Evolutionary conservation across 2,797 vertebrate genomes (phyloP).

Genomic region (Dipus sagitta): DNA sequence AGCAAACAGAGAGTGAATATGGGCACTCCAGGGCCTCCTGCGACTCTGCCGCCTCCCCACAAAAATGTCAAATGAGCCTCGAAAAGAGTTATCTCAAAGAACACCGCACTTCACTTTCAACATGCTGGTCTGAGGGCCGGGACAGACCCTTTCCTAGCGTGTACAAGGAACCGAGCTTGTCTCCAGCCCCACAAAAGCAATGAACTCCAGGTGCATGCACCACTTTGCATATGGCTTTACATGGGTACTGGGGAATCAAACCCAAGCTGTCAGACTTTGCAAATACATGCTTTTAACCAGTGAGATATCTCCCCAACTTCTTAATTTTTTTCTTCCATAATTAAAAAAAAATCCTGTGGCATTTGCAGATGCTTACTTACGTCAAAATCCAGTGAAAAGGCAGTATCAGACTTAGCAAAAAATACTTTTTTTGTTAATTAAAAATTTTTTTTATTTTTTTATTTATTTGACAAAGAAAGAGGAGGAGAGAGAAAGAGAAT

Average conservation of each 20-base stretch:
- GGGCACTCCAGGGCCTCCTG: too few species aligned
- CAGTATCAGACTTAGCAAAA: constrained; percentile 23
- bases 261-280: too few species aligned
- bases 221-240: too few species aligned
- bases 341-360: not conserved
- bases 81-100: not conserved
- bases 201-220: too few species aligned
- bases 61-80: not conserved
- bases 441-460: too few species aligned
- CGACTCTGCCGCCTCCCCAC: too few species aligned
- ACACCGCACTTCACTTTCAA: not conserved
- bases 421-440: not conserved
- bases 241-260: too few species aligned
- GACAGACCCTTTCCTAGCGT: not conserved
- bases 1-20: too few species aligned
- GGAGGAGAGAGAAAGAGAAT: too few species aligned
- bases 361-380: not conserved
- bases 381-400: constrained; percentile 3
- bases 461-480: too few species aligned
- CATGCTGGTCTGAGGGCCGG: not conserved
- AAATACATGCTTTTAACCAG: too few species aligned
- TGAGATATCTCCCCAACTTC: too few species aligned
- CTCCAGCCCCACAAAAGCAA: not conserved
- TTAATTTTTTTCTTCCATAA: not conserved
- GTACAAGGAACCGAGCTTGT: not conserved